Base-by-base conservation (phyloP, 1,140 invertebrate species). In the Zaprionus ghesquierei region DNA sequence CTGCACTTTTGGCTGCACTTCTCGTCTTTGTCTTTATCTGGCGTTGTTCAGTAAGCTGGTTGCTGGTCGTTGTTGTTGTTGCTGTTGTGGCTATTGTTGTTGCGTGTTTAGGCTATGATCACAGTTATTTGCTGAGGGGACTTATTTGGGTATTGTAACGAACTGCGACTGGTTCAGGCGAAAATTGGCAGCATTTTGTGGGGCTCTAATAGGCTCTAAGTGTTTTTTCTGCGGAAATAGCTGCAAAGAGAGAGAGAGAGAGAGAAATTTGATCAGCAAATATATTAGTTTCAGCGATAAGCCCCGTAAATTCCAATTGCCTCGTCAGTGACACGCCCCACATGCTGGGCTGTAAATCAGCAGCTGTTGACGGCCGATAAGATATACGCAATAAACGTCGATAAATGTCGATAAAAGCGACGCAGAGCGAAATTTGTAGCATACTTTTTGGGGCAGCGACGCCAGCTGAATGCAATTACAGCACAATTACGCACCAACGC, bases 121-220 rank as follows among this genome's bases (percentile, higher is more conserved):
- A 89, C 84, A 89, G 84, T 80, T 80, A 53, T 80, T 69, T 77
- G 29, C 69, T 72, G 73, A 64, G 65, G 10, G 53, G 77, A 58
- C 62, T 69, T 75, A 59, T 75, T 74, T 59, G 56, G 55, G 51
- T 63, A 60, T 59, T 60, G 46, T 50, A 35, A 64, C 76, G 73
- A 70, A 64, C 71, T 77, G 71, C 66, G 79, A 59, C 82, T 75
- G 69, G 59, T 33, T 87, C 62, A 87, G 84, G 84, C 84, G 79
- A 65, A 53, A 59, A 69, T 84, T 89, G 84, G 84, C 84, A 87
- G 84, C 84, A 89, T 89, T 84, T 76, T 80, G 76, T 84, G 82
- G 73, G 49, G 59, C 66, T 68, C 51, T 62, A 62, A 56, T 55
- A 60, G 35, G 66, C 59, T 63, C 38, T 35, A 29, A 53, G 22